phyloP scores from a whole-genome alignment of 2,797 vertebrate genomes.

The Huso huso region DNA sequence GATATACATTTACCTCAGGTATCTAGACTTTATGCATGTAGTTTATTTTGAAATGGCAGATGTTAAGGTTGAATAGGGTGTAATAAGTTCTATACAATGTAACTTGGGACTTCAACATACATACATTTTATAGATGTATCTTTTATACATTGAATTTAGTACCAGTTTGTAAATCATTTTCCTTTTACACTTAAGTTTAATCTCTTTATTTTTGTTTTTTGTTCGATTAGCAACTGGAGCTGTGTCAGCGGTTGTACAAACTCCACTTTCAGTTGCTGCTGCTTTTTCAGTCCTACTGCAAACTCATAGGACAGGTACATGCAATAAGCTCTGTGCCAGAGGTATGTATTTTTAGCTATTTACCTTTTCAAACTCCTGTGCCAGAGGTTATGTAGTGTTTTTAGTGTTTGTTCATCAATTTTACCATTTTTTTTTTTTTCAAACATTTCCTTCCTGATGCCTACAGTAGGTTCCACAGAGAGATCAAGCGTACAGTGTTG shows the following conservation, averaged over 20 bases:
- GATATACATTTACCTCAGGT: no score
- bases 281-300: conserved; percentile 97
- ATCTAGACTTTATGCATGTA: no score
- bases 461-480: no score
- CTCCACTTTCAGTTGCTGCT: conserved; percentile 96
- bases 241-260: conserved; percentile 95
- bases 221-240: conserved; percentile 84
- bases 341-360: conserved; percentile 56
- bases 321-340: conserved; percentile 91
- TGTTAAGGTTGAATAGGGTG: no score
- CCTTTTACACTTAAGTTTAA: conserved; percentile 2
- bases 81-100: no score
- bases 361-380: neutral
- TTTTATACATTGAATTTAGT: no score
- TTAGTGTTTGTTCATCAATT: no score
- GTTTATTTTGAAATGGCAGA: no score
- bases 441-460: neutral
- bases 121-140: no score
- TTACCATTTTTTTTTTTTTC: neutral
- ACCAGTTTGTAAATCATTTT: neutral
- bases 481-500: no score
- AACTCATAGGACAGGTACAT: conserved; percentile 93
- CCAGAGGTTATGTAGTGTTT: no score
- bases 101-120: no score
- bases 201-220: conserved; percentile 12